Percentiles rank a stretch among this genome's conserved stretches.
phyloP scores from a whole-genome alignment of 2,797 vertebrate genomes.

The Sebastes miniatus region DNA sequence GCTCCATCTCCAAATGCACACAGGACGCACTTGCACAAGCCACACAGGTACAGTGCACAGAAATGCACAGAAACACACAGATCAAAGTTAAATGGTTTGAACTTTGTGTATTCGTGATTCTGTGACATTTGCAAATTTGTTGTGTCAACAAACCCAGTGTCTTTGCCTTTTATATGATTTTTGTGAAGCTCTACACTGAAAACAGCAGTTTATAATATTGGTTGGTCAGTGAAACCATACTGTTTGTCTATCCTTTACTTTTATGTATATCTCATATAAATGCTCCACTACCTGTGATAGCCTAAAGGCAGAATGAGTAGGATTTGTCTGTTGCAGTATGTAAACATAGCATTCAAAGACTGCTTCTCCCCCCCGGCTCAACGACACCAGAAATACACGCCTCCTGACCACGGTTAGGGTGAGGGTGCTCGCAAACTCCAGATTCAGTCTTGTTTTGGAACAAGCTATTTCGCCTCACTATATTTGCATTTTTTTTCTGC shows the following conservation, averaged over 20 bases:
- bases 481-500: too few species aligned
- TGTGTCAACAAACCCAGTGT: background rate
- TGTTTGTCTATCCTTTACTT: background rate
- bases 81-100: background rate
- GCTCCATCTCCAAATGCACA: constrained; percentile 89
- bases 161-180: background rate
- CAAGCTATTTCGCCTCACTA: too few species aligned
- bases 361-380: too few species aligned
- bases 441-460: too few species aligned
- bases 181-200: background rate
- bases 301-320: too few species aligned
- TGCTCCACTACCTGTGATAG: background rate
- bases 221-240: background rate
- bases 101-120: background rate
- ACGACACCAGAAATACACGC: too few species aligned
- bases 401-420: too few species aligned
- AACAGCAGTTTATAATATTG: background rate
- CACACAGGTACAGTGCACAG: constrained; percentile 85
- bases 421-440: too few species aligned
- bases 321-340: too few species aligned
- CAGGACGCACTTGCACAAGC: constrained; percentile 96
- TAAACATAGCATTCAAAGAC: too few species aligned
- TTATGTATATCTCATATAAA: background rate
- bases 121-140: background rate
- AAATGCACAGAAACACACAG: background rate